phyloP scores from a whole-genome alignment of 2,113 vertebrate species.

The Lasiurus borealis region DNA sequence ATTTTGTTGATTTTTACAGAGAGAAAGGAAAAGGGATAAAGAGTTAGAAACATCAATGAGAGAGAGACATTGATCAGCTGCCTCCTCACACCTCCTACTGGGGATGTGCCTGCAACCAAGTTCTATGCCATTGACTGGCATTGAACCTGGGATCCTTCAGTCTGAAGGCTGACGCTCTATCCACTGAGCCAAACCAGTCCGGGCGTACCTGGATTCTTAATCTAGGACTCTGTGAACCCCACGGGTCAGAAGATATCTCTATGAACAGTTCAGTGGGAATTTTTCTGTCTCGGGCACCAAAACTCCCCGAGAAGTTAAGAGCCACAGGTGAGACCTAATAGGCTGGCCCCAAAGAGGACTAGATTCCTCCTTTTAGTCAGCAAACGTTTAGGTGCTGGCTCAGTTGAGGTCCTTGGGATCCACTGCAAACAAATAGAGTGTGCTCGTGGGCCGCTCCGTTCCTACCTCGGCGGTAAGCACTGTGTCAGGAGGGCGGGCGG shows the following conservation, averaged over 20 bases:
- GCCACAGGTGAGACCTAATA: background rate
- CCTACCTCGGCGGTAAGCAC: background rate
- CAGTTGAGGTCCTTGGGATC: background rate
- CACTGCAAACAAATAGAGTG: background rate
- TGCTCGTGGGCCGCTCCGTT: background rate
- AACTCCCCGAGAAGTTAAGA: background rate
- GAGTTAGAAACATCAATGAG: too few species aligned
- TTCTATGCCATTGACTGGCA: too few species aligned
- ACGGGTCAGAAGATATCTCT: background rate
- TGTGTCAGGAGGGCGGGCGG: fast-evolving
- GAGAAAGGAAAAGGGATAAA: too few species aligned
- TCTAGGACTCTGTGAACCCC: background rate
- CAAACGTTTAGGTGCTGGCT: background rate
- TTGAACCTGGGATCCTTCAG: too few species aligned
- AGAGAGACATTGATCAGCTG: too few species aligned
- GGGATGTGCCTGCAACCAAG: too few species aligned
- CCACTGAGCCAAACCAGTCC: too few species aligned
- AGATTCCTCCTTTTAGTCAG: background rate
- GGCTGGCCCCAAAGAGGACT: background rate
- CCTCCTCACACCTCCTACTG: too few species aligned
- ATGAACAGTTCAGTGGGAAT: background rate
- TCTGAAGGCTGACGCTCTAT: too few species aligned
- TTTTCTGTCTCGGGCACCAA: background rate
- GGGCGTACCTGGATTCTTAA: background rate
- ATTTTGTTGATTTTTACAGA: too few species aligned